Conservation (phyloP, 2,113 vertebrate species). For the Trinectes maculatus region DNA sequence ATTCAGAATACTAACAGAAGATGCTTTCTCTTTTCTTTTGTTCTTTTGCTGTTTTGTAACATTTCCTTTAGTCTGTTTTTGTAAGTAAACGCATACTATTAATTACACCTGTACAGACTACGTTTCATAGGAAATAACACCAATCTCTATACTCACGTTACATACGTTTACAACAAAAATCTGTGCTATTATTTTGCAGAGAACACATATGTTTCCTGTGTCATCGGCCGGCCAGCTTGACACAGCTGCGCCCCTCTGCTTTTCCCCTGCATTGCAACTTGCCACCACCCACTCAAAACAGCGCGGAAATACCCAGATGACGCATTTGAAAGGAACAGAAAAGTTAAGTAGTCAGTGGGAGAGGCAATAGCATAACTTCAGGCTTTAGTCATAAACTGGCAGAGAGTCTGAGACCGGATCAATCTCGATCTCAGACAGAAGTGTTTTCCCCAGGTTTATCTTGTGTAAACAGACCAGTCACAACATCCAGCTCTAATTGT, state of each 20-base stretch:
- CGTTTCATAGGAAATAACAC: too few relatives aligned
- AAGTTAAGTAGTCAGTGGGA: conserved; percentile 55
- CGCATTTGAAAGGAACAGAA: conserved; percentile 68
- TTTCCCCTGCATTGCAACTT: conserved; percentile 40
- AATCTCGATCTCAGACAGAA: background rate
- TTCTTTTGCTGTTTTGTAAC: too few relatives aligned
- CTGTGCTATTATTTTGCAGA: conserved; percentile 54
- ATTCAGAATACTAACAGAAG: too few relatives aligned
- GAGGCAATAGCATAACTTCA: conserved; percentile 47
- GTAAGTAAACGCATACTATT: too few relatives aligned
- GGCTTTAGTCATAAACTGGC: conserved; percentile 45
- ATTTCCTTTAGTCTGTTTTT: too few relatives aligned
- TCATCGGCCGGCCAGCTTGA: conserved; percentile 1
- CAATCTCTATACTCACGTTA: too few relatives aligned
- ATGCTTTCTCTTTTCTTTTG: too few relatives aligned
- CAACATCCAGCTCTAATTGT: background rate
- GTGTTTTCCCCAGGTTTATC: background rate
- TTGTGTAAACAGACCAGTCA: background rate
- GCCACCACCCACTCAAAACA: conserved; percentile 67
- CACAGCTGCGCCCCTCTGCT: background rate
- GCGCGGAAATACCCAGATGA: conserved; percentile 83
- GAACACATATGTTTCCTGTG: background rate
- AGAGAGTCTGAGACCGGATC: background rate
- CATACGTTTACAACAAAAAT: too few relatives aligned
- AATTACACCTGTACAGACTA: too few relatives aligned